Evolutionary conservation across 2,888 invertebrate genomes (phyloP), one percentile per base, ranked within the genome.

Genomic region (Agelastica alni): DNA sequence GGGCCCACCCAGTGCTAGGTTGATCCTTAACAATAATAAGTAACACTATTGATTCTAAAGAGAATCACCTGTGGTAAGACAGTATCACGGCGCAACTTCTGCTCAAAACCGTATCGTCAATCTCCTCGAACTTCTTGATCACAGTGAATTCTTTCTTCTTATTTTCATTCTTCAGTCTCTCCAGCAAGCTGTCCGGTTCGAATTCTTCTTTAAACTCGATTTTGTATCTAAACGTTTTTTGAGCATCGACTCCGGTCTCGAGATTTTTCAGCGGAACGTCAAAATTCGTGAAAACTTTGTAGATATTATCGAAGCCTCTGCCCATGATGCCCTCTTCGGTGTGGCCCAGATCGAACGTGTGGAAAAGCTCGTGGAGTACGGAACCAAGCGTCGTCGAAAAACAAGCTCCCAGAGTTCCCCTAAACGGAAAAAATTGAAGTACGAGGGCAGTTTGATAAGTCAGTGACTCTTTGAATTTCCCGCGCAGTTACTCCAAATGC

Each of bases 341-440:
- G 73, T 97, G 96, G 0, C 94, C 96, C 52, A 97, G 82, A 77
- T 96, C 94, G 75, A 97, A 94, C 0, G 92, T 92, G 74, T 97
- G 97, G 10, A 93, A 93, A 39, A 97, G 80, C 80, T 97, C 97
- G 75, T 97, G 97, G 31, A 94, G 86, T 5, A 92, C 89, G 10
- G 94, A 89, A 10, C 96, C 96, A 31, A 97, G 78, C 12, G 93
- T 93, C 4, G 95, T 93, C 10, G 94, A 89, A 76, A 89, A 92
- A 73, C 94, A 93, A 22, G 90, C 92, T 56, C 92, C 93, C 66
- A 87, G 83, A 1, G 91, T 93, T 28, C 91, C 88, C 56, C 94
- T 82, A 64, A 20, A 73, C n/a, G n/a, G n/a, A n/a, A n/a, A n/a
- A n/a, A n/a, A n/a, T n/a, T n/a, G n/a, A n/a, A n/a, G n/a, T n/a